These are phyloP conservation scores for Asarcornis scutulata DNA, from an alignment of 2,113 vertebrate genomes.

Conservation along the genomic window DNA sequence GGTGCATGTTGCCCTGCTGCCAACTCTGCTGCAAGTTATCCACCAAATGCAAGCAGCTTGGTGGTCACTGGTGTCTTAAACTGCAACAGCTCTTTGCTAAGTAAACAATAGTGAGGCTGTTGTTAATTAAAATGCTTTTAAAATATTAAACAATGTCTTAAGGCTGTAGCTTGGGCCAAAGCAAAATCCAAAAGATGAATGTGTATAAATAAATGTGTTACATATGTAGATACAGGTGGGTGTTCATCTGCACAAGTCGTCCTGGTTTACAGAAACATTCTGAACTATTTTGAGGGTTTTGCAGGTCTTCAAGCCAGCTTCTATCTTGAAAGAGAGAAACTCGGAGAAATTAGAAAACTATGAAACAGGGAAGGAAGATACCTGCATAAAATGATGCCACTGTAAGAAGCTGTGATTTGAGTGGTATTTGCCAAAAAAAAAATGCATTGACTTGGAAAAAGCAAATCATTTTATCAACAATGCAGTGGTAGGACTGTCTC, in stretches of 20 bases:
- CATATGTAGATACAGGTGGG: background rate
- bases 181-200: background rate
- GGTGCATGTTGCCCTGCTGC: background rate
- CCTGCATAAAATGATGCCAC: background rate
- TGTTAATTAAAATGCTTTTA: background rate
- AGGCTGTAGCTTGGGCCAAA: background rate
- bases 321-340: background rate
- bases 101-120: background rate
- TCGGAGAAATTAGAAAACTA: background rate
- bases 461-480: background rate
- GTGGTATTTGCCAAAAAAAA: background rate
- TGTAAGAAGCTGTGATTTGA: background rate
- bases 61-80: background rate
- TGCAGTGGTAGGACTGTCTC: background rate
- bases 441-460: background rate
- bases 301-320: background rate
- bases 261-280: background rate
- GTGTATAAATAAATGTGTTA: background rate
- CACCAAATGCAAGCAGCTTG: background rate
- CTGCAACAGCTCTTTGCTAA: background rate
- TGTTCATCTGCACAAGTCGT: background rate
- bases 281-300: background rate
- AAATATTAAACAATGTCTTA: background rate
- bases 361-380: background rate
- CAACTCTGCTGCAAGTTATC: background rate